Conservation (phyloP, 1,140 invertebrate species). For the Trichomalopsis sarcophagae region DNA sequence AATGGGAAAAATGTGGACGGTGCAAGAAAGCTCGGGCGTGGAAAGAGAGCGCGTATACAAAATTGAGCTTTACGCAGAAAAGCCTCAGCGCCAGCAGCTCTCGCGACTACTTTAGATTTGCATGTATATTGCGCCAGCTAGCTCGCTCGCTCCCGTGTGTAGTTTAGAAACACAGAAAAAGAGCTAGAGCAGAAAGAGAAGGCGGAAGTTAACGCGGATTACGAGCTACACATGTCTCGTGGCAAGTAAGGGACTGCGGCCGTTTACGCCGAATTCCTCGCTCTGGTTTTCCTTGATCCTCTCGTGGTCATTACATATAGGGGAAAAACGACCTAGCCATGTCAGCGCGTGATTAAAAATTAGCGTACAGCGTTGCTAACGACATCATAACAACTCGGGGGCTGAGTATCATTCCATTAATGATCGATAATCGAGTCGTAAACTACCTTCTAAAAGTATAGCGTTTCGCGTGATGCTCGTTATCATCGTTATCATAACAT, state of each 20-base stretch:
- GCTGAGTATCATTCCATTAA: background rate
- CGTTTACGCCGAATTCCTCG: background rate
- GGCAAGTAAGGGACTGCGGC: conserved; percentile 35
- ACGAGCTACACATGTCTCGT: conserved; percentile 42
- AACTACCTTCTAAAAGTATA: background rate
- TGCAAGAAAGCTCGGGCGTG: background rate
- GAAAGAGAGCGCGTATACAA: background rate
- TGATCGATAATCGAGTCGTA: background rate
- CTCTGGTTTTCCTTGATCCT: background rate
- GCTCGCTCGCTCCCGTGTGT: background rate
- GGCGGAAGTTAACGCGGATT: conserved; percentile 49
- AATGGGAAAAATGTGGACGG: background rate
- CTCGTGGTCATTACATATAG: background rate
- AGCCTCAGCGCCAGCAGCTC: background rate
- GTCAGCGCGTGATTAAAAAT: too few relatives aligned
- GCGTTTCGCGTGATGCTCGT: background rate
- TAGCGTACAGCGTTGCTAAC: too few relatives aligned
- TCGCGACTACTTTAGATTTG: conserved; percentile 53
- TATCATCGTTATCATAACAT: conserved; percentile 1
- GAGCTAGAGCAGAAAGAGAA: conserved; percentile 11
- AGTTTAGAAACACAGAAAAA: conserved; percentile 34
- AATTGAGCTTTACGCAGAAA: conserved; percentile 36
- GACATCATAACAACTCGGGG: too few relatives aligned
- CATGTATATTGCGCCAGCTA: conserved; percentile 54
- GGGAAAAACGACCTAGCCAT: too few relatives aligned